Percentiles rank a stretch among this genome's conserved stretches.
phyloP scores from a whole-genome alignment of 2,113 vertebrate genomes.

The Uria aalge region DNA sequence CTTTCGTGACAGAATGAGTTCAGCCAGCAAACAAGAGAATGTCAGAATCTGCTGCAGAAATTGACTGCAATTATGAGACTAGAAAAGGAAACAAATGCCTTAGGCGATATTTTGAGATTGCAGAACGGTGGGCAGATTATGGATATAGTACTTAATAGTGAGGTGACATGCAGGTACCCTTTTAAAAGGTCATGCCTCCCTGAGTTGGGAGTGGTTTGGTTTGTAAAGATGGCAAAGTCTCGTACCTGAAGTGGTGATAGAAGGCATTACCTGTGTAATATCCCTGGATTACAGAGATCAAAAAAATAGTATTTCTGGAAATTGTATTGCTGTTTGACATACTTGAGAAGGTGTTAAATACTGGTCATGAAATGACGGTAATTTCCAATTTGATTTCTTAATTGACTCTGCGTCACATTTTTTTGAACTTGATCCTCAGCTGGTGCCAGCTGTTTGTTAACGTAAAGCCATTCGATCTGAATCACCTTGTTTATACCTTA shows the following conservation, averaged over 20 bases:
- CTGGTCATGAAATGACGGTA: background rate
- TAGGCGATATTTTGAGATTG: background rate
- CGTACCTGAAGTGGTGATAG: background rate
- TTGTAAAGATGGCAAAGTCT: background rate
- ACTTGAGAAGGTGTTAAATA: background rate
- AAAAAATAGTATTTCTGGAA: background rate
- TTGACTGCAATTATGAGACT: constrained; percentile 2
- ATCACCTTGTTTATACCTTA: background rate
- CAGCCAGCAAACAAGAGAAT: constrained; percentile 18
- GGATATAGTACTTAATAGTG: background rate
- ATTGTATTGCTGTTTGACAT: background rate
- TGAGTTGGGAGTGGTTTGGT: background rate
- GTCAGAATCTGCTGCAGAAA: background rate
- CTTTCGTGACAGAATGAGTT: constrained; percentile 59
- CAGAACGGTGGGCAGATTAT: background rate
- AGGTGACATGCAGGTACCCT: background rate
- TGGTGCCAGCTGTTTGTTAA: background rate
- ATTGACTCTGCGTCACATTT: fast-evolving
- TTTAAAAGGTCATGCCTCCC: background rate
- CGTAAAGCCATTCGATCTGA: background rate
- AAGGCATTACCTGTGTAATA: background rate
- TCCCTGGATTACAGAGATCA: background rate
- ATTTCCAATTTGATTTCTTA: background rate
- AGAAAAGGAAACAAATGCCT: background rate
- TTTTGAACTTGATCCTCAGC: background rate